Percentiles rank a stretch among this genome's conserved stretches.
Evolutionary conservation across 35 echinoderm and acorn worm species (phyloP).

Genomic region (Heliocidaris erythrogramma): DNA sequence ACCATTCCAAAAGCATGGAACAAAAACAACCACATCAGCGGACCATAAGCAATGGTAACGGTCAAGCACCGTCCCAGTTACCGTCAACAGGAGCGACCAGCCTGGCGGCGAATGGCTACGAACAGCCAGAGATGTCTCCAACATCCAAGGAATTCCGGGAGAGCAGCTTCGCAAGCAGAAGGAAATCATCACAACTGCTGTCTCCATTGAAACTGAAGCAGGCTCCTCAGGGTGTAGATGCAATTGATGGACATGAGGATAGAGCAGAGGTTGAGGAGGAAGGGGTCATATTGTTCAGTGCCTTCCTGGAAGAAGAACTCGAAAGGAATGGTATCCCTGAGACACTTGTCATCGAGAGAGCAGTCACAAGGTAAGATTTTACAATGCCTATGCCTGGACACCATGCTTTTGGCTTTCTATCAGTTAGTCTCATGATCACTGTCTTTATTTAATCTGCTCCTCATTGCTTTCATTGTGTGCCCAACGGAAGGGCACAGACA

Average conservation of each 20-base stretch:
- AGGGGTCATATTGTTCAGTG: not conserved
- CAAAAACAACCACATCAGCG: not conserved
- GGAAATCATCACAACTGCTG: slow-evolving; percentile 33
- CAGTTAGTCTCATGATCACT: no score
- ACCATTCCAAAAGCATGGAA: not conserved
- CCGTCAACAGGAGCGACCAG: not conserved
- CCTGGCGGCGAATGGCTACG: not conserved
- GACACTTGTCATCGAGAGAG: not conserved
- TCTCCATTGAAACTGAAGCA: not conserved
- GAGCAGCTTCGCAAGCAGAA: not conserved
- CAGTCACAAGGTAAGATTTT: slow-evolving; percentile 37
- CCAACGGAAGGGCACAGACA: no score
- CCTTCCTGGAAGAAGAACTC: not conserved
- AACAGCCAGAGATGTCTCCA: slow-evolving; percentile 21
- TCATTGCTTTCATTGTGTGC: no score
- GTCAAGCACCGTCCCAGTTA: not conserved
- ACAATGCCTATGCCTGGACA: no score
- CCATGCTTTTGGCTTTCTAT: no score
- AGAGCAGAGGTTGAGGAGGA: slow-evolving; percentile 17
- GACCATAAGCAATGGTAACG: not conserved
- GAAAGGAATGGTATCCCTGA: not conserved
- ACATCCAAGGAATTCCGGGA: slow-evolving; percentile 39
- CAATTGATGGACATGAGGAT: not conserved
- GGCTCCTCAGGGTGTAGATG: not conserved
- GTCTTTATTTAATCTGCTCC: no score